A percentile compares a stretch with the other conserved stretches of the same genome.
phyloP scores from a whole-genome alignment of 2,888 invertebrate species.

The Podotricha telesiphe region DNA sequence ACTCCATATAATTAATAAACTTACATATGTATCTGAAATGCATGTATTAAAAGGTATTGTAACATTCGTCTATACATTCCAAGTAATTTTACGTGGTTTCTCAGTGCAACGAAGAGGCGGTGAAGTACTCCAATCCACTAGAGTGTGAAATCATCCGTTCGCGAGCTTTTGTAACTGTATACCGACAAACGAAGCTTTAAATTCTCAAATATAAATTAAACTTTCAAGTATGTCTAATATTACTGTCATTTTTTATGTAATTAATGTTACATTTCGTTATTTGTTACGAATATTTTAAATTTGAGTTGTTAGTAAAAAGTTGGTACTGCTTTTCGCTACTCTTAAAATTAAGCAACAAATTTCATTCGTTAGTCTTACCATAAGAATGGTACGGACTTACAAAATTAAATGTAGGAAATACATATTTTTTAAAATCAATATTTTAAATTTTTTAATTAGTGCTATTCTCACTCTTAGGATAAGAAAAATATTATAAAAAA shows the following conservation, averaged over 20 bases:
- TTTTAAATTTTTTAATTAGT: too few species aligned
- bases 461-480: too few species aligned
- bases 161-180: conserved; percentile 52
- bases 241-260: background rate
- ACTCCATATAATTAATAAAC: background rate
- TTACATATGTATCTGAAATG: conserved; percentile 12
- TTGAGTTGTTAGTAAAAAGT: background rate
- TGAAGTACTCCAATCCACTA: conserved; percentile 60
- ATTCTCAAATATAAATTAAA: conserved; percentile 19
- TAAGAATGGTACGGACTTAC: too few species aligned
- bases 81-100: conserved; percentile 70
- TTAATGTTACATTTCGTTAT: background rate
- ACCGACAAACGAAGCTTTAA: conserved; percentile 65
- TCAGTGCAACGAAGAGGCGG: conserved; percentile 60
- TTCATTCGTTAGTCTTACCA: too few species aligned
- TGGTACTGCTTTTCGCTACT: too few species aligned
- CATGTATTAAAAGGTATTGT: conserved; percentile 33
- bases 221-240: conserved; percentile 24
- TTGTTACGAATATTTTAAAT: background rate
- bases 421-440: too few species aligned
- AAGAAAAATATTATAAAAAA: too few species aligned
- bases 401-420: too few species aligned
- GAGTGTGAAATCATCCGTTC: conserved; percentile 75
- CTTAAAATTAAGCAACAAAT: too few species aligned
- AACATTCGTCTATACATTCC: conserved; percentile 37